phyloP scores from a whole-genome alignment of 2,797 vertebrate genomes.

The Rhyacichthys aspro region DNA sequence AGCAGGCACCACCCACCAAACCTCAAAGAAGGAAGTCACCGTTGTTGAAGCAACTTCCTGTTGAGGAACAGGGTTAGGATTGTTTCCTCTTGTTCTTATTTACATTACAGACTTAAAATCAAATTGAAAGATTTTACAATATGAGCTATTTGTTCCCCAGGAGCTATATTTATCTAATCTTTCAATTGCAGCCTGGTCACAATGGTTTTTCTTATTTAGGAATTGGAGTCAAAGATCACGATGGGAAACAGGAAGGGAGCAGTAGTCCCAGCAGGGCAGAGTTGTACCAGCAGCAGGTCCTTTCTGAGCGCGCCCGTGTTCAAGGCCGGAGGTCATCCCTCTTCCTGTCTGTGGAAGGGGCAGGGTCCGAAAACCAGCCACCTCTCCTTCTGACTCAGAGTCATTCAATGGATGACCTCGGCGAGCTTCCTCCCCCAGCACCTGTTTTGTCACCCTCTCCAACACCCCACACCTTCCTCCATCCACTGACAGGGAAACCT shows the following conservation, averaged over 20 bases:
- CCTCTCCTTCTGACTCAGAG: slow-evolving; percentile 92
- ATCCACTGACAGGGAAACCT: slow-evolving; percentile 95
- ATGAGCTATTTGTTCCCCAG: too few species aligned
- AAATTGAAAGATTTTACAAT: not conserved
- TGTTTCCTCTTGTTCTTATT: not conserved
- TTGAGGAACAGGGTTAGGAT: slow-evolving; percentile 87
- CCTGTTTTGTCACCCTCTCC: slow-evolving; percentile 90
- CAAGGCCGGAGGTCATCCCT: slow-evolving; percentile 90
- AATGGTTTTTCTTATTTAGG: slow-evolving; percentile 29
- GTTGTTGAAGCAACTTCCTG: slow-evolving; percentile 94
- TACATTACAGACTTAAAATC: not conserved
- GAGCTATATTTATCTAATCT: not conserved
- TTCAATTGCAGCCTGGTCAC: not conserved
- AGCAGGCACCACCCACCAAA: slow-evolving; percentile 86
- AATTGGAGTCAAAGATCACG: slow-evolving; percentile 64
- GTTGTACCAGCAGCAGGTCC: slow-evolving; percentile 85
- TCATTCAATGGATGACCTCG: slow-evolving; percentile 93
- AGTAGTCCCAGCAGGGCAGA: slow-evolving; percentile 88
- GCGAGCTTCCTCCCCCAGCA: slow-evolving; percentile 89
- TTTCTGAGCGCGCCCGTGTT: slow-evolving; percentile 82
- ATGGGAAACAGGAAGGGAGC: slow-evolving; percentile 64
- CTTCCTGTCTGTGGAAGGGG: slow-evolving; percentile 96
- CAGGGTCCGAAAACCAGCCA: slow-evolving; percentile 82
- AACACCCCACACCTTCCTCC: slow-evolving; percentile 92
- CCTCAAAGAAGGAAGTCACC: slow-evolving; percentile 97